These are phyloP conservation scores for Drosophila gaucha DNA, from an alignment of 2,888 invertebrate genomes.

Conservation along the genomic window DNA sequence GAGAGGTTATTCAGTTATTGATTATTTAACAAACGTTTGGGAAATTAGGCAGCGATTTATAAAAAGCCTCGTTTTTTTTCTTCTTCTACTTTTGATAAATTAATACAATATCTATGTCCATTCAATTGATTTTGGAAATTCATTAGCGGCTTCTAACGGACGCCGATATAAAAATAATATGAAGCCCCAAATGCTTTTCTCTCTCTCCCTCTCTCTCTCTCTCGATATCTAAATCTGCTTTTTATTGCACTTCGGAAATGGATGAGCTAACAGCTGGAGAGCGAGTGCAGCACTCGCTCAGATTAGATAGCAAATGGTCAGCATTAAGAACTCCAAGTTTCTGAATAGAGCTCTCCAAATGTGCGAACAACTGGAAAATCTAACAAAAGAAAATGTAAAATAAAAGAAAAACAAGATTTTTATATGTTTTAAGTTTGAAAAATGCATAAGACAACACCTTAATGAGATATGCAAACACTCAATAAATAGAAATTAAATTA, in stretches of 20 bases:
- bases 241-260: slow-evolving; percentile 74
- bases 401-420: slow-evolving; percentile 11
- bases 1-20: slow-evolving; percentile 55
- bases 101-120: slow-evolving; percentile 71
- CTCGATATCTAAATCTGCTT: slow-evolving; percentile 12
- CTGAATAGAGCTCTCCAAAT: slow-evolving; percentile 29
- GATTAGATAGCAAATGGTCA: slow-evolving; percentile 73
- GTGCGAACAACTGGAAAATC: slow-evolving; percentile 40
- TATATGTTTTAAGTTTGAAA: slow-evolving; percentile 18
- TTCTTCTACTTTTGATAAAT: slow-evolving; percentile 80
- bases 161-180: slow-evolving; percentile 45
- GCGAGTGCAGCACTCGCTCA: slow-evolving; percentile 69
- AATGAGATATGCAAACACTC: slow-evolving; percentile 28
- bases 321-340: slow-evolving; percentile 2
- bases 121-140: slow-evolving; percentile 77
- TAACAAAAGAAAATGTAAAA: slow-evolving; percentile 38
- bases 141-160: slow-evolving; percentile 69
- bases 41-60: slow-evolving; percentile 81
- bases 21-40: slow-evolving; percentile 71
- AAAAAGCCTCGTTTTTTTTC: slow-evolving; percentile 45
- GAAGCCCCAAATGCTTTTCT: slow-evolving; percentile 24
- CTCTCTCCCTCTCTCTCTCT: not conserved
- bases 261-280: slow-evolving; percentile 78
- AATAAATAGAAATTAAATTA: not conserved
- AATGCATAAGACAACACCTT: slow-evolving; percentile 32